These are phyloP conservation scores for Halcyon smyrnensis DNA, from an alignment of 2,797 vertebrate species.

Conservation along the genomic window DNA sequence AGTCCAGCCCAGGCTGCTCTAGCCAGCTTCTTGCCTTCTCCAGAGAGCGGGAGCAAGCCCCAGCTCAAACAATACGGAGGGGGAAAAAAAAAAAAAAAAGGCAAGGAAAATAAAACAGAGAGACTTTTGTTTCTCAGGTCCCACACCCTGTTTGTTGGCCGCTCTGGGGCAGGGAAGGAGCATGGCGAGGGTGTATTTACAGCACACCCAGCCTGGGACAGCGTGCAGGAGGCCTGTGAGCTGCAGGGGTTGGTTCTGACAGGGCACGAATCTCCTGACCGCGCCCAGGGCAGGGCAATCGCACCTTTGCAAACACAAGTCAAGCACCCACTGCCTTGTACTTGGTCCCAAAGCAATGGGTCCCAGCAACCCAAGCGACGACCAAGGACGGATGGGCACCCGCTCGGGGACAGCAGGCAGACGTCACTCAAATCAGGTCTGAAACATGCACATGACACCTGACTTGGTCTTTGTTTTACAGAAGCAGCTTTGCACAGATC, in stretches of 20 bases:
- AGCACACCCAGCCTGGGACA: background rate
- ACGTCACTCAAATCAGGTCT: background rate
- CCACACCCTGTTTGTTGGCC: background rate
- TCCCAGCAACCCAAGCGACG: background rate
- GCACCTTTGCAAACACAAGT: fast-evolving
- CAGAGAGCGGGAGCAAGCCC: background rate
- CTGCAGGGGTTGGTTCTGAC: background rate
- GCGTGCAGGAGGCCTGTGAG: fast-evolving
- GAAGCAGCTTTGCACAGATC: background rate
- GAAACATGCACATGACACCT: fast-evolving
- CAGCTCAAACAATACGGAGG: background rate
- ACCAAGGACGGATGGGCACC: background rate
- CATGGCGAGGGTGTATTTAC: background rate
- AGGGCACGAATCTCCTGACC: background rate
- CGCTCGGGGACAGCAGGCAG: background rate
- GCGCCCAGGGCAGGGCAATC: background rate
- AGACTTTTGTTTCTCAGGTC: background rate
- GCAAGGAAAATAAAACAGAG: background rate
- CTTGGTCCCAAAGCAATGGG: background rate
- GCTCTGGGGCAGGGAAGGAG: background rate
- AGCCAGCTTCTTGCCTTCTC: background rate
- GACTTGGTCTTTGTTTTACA: background rate
- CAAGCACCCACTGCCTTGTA: background rate
- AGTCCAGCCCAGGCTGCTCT: background rate
- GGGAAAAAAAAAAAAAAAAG: background rate